Conservation (phyloP, 1,140 invertebrate genomes). For the Drosophila sucinea region DNA sequence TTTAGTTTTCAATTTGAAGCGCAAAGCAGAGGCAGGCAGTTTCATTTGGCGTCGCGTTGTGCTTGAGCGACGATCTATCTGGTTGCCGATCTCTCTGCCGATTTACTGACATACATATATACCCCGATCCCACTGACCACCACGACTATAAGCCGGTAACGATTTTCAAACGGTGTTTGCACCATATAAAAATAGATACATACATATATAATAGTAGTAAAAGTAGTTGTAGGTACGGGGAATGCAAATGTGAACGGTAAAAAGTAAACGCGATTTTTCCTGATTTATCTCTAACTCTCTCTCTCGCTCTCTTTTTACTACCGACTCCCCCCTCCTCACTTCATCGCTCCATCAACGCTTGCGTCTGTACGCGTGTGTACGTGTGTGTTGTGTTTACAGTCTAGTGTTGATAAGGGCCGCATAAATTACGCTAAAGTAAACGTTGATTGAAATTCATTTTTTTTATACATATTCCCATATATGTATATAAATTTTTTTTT, state of each 20-base stretch:
- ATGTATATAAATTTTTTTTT: slow-evolving; percentile 29
- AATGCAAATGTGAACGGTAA: slow-evolving; percentile 6
- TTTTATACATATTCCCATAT: background rate
- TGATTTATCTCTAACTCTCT: slow-evolving; percentile 7
- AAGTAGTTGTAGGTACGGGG: background rate
- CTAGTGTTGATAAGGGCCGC: slow-evolving; percentile 53
- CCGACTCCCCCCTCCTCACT: too few species aligned
- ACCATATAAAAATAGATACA: background rate
- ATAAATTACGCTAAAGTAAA: slow-evolving; percentile 54
- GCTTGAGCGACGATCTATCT: slow-evolving; percentile 42
- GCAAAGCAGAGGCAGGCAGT: slow-evolving; percentile 20
- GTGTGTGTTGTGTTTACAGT: slow-evolving; percentile 38
- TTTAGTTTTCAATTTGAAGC: slow-evolving; percentile 31
- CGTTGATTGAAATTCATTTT: slow-evolving; percentile 50
- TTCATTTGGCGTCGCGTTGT: slow-evolving; percentile 58
- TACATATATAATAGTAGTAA: background rate
- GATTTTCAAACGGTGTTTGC: slow-evolving; percentile 17
- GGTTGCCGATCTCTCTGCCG: slow-evolving; percentile 4
- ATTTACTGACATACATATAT: background rate
- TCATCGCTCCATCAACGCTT: background rate
- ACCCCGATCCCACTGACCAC: background rate
- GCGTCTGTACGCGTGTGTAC: slow-evolving; percentile 21
- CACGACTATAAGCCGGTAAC: slow-evolving; percentile 1
- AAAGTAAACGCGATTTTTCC: background rate
- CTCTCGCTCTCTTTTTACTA: background rate